Evolutionary conservation across 2,113 vertebrate genomes (phyloP), one percentile per base, ranked within the genome.

Genomic region (Aphelocoma coerulescens): DNA sequence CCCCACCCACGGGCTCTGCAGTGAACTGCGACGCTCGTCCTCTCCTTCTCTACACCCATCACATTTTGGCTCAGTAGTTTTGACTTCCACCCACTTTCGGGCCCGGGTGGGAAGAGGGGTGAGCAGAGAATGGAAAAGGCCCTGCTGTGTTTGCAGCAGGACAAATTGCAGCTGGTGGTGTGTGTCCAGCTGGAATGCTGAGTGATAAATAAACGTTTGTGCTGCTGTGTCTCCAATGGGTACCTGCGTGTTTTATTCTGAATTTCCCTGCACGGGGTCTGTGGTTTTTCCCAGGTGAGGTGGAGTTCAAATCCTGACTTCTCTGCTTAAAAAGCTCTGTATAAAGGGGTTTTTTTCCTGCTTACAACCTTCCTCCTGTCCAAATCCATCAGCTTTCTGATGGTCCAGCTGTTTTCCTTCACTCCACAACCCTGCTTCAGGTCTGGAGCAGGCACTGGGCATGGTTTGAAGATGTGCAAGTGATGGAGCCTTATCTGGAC

Each of bases 41-140:
- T 55, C 88, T 67, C 86, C 78, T 83, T 67, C 71, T 75, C 52
- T 24, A 16, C 85, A 75, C 84, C 72, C 88, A 41, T 91, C 48
- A 52, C 27, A 33, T 83, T 91, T 90, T 55, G 75, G 72, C 79
- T 96, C 88, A 77, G 93, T 75, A 80, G 0, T 96, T 95, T 67
- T 46, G 91, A 83, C 39, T 95, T 71, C 92, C 89, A 51, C 94
- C 91, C 95, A 59, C 92, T 91, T 72, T 18, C 7, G 59, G 37
- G 63, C 85, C 81, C 26, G 67, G 72, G 67, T 3, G 6, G 92
- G 46, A 91, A 57, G 58, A 54, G 23, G 15, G 6, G 32, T 63
- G 48, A 79, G 41, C 0, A 1, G 68, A 15, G 82, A 39, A 35
- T 23, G 16, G 26, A 6, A 16, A 33, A 39, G 4, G 11, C 1